Conservation (phyloP, 2,797 vertebrate genomes). For the Sebastes itinus region DNA sequence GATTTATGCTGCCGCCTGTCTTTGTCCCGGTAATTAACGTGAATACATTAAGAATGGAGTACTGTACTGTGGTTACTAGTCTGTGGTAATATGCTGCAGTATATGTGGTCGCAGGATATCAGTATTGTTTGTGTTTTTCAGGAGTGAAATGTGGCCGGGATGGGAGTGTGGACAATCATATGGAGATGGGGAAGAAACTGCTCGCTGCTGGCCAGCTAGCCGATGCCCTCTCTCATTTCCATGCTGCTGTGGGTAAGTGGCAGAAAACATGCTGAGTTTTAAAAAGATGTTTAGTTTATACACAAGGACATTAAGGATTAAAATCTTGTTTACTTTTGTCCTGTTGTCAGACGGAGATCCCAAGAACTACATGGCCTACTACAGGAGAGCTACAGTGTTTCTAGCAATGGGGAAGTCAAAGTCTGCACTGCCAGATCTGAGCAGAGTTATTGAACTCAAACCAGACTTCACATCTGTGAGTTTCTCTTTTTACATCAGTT, state of each 20-base stretch:
- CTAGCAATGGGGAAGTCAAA: slow-evolving; percentile 98
- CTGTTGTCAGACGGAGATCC: slow-evolving; percentile 89
- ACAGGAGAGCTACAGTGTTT: slow-evolving; percentile 96
- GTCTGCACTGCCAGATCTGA: slow-evolving; percentile 95
- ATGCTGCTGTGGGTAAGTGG: slow-evolving; percentile 92
- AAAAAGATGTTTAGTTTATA: background rate
- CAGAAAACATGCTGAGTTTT: background rate
- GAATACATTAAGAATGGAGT: background rate
- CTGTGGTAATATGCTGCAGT: background rate
- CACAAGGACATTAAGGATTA: background rate
- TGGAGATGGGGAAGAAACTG: slow-evolving; percentile 98
- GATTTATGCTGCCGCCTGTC: background rate
- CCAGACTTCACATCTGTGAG: slow-evolving; percentile 98
- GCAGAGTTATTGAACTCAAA: slow-evolving; percentile 96
- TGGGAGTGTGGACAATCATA: slow-evolving; percentile 92
- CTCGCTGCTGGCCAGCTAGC: slow-evolving; percentile 96
- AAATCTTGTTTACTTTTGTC: background rate
- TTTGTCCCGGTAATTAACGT: background rate
- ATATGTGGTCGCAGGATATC: background rate
- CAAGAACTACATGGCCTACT: slow-evolving; percentile 96
- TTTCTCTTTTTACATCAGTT: background rate
- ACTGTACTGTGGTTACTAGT: background rate
- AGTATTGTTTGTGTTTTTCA: slow-evolving; percentile 44
- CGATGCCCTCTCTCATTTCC: slow-evolving; percentile 96
- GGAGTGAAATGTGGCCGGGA: slow-evolving; percentile 92